Percentiles rank a stretch among this genome's conserved stretches.
phyloP scores from a whole-genome alignment of 2,797 vertebrate genomes.

The Enoplosus armatus region DNA sequence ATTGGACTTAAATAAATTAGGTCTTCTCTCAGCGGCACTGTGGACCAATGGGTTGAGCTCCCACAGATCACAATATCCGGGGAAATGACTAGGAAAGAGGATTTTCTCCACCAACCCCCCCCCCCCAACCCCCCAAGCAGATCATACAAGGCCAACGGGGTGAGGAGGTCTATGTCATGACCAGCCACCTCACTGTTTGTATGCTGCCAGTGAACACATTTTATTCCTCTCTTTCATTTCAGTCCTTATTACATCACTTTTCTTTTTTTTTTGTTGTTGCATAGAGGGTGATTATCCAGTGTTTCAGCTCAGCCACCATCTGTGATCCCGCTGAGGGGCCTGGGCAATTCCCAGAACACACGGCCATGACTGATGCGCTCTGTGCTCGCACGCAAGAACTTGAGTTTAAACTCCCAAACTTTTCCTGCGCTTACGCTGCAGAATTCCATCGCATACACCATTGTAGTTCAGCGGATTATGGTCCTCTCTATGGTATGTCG shows the following conservation, averaged over 20 bases:
- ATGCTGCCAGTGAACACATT: slow-evolving; percentile 46
- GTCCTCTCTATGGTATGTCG: slow-evolving; percentile 15
- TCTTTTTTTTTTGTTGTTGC: slow-evolving; percentile 22
- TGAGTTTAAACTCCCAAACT: slow-evolving; percentile 53
- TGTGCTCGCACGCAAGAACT: slow-evolving; percentile 59
- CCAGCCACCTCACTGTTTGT: slow-evolving; percentile 48
- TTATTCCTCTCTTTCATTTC: slow-evolving; percentile 58
- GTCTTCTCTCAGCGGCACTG: slow-evolving; percentile 41
- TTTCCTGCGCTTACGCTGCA: slow-evolving; percentile 38
- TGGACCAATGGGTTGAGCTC: slow-evolving; percentile 56
- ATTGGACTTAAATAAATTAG: slow-evolving; percentile 63
- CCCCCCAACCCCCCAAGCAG: slow-evolving; percentile 38
- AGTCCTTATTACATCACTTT: slow-evolving; percentile 52
- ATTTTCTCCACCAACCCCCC: slow-evolving; percentile 66
- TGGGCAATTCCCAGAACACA: slow-evolving; percentile 68
- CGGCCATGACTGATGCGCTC: slow-evolving; percentile 56
- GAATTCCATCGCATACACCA: slow-evolving; percentile 15
- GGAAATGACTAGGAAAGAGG: slow-evolving; percentile 67
- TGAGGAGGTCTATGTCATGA: slow-evolving; percentile 49
- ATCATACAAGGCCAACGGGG: slow-evolving; percentile 46
- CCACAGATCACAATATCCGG: slow-evolving; percentile 63
- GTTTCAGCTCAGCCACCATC: slow-evolving; percentile 75
- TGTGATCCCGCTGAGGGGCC: slow-evolving; percentile 71
- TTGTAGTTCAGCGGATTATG: slow-evolving; percentile 36
- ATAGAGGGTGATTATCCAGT: slow-evolving; percentile 70